Evolutionary conservation across 1,140 invertebrate genomes (phyloP).

Genomic region (Aphis gossypii): DNA sequence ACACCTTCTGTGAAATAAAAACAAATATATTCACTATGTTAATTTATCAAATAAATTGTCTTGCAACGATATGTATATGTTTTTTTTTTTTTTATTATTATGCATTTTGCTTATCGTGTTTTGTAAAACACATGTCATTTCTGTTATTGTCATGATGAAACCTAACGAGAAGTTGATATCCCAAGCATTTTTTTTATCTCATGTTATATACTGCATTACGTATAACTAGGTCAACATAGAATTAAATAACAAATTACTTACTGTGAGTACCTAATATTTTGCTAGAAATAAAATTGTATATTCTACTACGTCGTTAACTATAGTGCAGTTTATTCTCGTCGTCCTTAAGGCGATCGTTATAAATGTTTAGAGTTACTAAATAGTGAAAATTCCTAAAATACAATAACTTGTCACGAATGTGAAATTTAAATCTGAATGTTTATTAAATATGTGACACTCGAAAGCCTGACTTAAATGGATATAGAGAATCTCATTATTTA

Average conservation of each 20-base stretch:
- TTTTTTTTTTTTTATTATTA: not conserved
- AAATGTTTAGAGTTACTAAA: not conserved
- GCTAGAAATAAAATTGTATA: not conserved
- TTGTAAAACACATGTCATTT: not conserved
- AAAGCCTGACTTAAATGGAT: not conserved
- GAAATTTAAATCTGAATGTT: not conserved
- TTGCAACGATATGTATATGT: not conserved
- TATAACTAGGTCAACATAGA: slow-evolving; percentile 7
- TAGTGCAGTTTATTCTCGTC: not conserved
- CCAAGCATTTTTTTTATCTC: not conserved
- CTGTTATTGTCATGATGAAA: not conserved
- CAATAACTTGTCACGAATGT: not conserved
- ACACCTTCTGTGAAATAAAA: slow-evolving; percentile 66
- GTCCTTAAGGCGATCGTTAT: not conserved
- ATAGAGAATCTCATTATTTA: not conserved
- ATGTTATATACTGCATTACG: not conserved
- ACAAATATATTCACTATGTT: not conserved
- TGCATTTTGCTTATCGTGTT: not conserved
- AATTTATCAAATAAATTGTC: not conserved
- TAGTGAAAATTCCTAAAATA: not conserved
- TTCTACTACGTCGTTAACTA: not conserved
- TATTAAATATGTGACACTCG: not conserved
- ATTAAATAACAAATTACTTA: slow-evolving; percentile 5
- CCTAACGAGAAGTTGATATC: slow-evolving; percentile 4
- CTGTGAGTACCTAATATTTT: not conserved